A percentile compares a stretch with the other conserved stretches of the same genome.
These are phyloP conservation scores for Monoplex corrugatus DNA, from an alignment of 2,888 invertebrate species.

Conservation along the genomic window DNA sequence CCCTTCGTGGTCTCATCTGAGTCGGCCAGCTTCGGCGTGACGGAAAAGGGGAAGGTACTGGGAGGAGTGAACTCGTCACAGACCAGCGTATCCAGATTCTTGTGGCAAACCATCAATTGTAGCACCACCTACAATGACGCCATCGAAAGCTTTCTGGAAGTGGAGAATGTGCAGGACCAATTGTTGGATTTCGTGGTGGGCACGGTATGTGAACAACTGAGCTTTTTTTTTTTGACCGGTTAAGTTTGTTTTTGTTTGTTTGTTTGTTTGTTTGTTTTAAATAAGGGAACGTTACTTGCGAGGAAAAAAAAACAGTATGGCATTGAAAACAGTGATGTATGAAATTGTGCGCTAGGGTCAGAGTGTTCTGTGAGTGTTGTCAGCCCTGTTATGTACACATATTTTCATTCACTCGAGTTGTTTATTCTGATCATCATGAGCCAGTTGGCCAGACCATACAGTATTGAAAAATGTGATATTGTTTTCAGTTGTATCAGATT, in stretches of 20 bases:
- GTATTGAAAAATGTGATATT: no score
- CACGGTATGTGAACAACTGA: constrained; percentile 64
- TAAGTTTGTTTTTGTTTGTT: not conserved
- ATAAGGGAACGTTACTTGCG: no score
- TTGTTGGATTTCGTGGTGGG: constrained; percentile 75
- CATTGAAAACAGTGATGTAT: no score
- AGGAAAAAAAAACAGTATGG: no score
- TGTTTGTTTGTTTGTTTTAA: not conserved
- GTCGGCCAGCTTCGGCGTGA: constrained; percentile 53
- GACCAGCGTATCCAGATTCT: constrained; percentile 4
- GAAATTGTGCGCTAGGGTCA: no score
- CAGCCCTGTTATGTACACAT: no score
- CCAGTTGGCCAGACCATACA: no score
- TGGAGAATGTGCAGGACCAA: constrained; percentile 52
- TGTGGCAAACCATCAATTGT: constrained; percentile 57
- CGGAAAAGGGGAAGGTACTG: constrained; percentile 82
- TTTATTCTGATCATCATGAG: no score
- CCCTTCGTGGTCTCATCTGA: constrained; percentile 84
- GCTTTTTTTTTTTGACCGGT: no score
- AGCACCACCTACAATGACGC: constrained; percentile 63
- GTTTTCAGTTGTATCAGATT: no score
- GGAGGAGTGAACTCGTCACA: not conserved
- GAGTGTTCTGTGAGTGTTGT: no score
- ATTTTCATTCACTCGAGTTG: no score
- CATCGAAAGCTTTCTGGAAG: constrained; percentile 43